These are phyloP conservation scores for Batillaria attramentaria DNA, from an alignment of 1,140 invertebrate species.

Conservation along the genomic window DNA sequence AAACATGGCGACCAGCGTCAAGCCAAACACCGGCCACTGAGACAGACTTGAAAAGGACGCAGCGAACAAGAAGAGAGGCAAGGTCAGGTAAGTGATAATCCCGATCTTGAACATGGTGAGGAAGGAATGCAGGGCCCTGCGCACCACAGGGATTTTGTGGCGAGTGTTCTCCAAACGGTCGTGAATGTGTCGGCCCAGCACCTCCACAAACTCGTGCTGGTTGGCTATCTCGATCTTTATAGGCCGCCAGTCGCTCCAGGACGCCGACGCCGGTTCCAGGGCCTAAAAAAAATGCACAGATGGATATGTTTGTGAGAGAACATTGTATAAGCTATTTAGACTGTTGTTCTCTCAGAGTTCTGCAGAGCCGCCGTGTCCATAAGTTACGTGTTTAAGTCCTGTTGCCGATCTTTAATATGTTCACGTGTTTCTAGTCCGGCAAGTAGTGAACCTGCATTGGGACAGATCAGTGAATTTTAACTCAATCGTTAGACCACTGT, in stretches of 20 bases:
- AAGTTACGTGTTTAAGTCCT: too few species aligned
- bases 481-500: too few species aligned
- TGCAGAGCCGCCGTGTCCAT: too few species aligned
- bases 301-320: too few species aligned
- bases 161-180: conserved; percentile 33
- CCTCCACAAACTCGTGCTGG: conserved; percentile 42
- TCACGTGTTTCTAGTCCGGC: too few species aligned
- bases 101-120: conserved; percentile 43
- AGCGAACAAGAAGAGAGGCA: conserved; percentile 32
- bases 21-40: conserved; percentile 38
- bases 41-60: conserved; percentile 2
- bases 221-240: conserved; percentile 41
- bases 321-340: too few species aligned
- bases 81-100: conserved; percentile 37
- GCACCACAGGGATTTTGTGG: conserved; percentile 10
- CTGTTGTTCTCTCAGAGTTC: too few species aligned
- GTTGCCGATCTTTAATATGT: too few species aligned
- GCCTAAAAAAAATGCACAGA: conserved; percentile 1
- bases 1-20: conserved; percentile 37
- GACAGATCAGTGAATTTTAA: too few species aligned
- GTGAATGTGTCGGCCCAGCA: conserved; percentile 46
- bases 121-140: conserved; percentile 27
- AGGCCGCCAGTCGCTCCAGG: conserved; percentile 30
- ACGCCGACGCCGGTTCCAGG: conserved; percentile 20
- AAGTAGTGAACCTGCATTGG: too few species aligned